Conservation (phyloP, 2,797 vertebrate species). For the Halcyon chelicuti region DNA sequence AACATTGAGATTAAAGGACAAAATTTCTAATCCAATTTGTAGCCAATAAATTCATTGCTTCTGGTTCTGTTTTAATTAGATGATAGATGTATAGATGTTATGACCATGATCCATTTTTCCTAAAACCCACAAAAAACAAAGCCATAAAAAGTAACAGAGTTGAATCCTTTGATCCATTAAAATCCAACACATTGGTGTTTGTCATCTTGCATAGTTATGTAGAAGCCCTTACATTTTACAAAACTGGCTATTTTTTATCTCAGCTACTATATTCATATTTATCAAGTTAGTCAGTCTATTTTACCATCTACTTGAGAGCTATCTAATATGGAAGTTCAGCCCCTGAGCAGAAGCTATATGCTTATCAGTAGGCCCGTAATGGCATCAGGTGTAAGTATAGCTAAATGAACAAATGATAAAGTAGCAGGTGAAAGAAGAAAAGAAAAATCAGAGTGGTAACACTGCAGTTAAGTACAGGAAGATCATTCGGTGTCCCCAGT, state of each 20-base stretch:
- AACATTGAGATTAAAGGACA: constrained; percentile 11
- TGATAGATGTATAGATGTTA: not conserved
- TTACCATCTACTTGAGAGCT: not conserved
- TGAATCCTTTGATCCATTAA: constrained; percentile 43
- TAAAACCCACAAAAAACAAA: constrained; percentile 14
- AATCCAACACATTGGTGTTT: not conserved
- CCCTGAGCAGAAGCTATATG: not conserved
- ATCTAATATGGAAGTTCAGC: not conserved
- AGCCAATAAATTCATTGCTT: not conserved
- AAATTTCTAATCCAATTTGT: constrained; percentile 43
- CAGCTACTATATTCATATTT: not conserved
- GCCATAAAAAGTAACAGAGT: constrained; percentile 3
- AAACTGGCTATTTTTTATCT: not conserved
- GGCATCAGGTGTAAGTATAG: not conserved
- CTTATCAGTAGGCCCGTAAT: not conserved
- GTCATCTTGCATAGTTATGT: not conserved
- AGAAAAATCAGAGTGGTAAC: not conserved
- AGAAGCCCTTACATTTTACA: not conserved
- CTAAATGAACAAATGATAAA: not conserved
- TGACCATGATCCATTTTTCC: not conserved
- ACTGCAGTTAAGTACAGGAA: not conserved
- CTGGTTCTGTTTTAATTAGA: constrained; percentile 44
- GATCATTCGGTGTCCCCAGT: not conserved
- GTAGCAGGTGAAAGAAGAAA: not conserved
- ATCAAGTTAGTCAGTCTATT: not conserved